phyloP scores from a whole-genome alignment of 2,797 vertebrate species.

The Sebastes taczanowskii region DNA sequence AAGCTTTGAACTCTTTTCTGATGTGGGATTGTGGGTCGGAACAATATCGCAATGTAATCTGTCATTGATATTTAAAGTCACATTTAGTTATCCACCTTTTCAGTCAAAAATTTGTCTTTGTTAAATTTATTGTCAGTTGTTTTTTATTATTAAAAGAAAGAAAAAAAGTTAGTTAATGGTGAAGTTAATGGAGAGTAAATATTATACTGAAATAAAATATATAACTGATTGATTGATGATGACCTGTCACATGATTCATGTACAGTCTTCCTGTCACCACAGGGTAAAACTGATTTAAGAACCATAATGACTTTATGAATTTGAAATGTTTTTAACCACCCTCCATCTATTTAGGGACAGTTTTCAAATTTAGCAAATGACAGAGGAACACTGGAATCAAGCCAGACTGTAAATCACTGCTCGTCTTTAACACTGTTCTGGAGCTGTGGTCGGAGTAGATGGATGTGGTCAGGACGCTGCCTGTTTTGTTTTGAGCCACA shows the following conservation, averaged over 20 bases:
- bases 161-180: background rate
- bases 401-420: slow-evolving; percentile 43
- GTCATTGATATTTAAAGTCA: background rate
- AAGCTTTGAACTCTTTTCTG: background rate
- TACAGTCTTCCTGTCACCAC: background rate
- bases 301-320: background rate
- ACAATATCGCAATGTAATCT: background rate
- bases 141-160: background rate
- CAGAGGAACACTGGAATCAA: slow-evolving; percentile 22
- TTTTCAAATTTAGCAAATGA: slow-evolving; percentile 38
- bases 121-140: background rate
- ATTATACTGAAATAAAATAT: background rate
- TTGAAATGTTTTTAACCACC: background rate
- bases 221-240: background rate
- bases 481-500: slow-evolving; percentile 54
- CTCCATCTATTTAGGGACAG: background rate
- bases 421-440: slow-evolving; percentile 28
- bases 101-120: background rate
- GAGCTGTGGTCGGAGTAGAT: slow-evolving; percentile 32
- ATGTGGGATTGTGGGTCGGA: background rate
- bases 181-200: background rate
- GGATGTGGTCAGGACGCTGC: slow-evolving; percentile 48
- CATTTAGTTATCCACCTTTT: background rate
- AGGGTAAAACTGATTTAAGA: background rate
- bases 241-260: background rate